Base-by-base conservation (phyloP, 2,797 vertebrate species). In the Poecilia velifera region DNA sequence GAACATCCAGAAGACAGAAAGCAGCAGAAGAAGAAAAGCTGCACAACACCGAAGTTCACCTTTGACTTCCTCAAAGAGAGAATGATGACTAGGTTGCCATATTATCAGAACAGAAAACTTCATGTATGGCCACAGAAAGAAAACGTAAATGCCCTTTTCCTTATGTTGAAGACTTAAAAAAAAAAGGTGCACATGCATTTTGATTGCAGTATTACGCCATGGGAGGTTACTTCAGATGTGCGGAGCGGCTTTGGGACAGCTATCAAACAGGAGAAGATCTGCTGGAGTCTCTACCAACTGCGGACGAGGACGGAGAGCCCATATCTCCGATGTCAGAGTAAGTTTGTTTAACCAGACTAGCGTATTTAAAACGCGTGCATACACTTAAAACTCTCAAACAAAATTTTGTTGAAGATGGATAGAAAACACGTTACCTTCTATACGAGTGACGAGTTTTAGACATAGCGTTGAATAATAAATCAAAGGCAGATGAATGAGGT, bases 221-320 rank as follows among this genome's bases (percentile, higher is more conserved):
- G 47, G 96, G 94, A 82, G 97, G 97, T 0, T 98, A 96, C 93
- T 96, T 98, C 55, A 94, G 93, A 76, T 96, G 96, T 68, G 41
- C 88, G 39, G 9, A 43, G 64, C 79, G 86, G 72, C 43, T 96
- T 83, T 91, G 94, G 86, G 53, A 92, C 68, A 81, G 93, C 6
- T 4, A 0, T 3, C 0, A 34, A 39, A 73, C 1, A 41, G 10
- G 16, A 39, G 36, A 43, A 0, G 14, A 45, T 39, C 12, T 51
- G n/a, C 3, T 25, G 22, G 45, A 68, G 3, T 51, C 72, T 45
- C 81, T 91, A 79, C 87, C 84, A 51, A 86, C 79, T 1, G 25
- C 86, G 28, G 91, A 86, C 34, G 0, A 51, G 43, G 86, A 87
- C 0, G 75, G 72, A 8, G 77, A 84, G 18, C 0, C 59, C 57